These are phyloP conservation scores for Apeltes quadracus DNA, from an alignment of 2,113 vertebrate genomes.

Conservation along the genomic window DNA sequence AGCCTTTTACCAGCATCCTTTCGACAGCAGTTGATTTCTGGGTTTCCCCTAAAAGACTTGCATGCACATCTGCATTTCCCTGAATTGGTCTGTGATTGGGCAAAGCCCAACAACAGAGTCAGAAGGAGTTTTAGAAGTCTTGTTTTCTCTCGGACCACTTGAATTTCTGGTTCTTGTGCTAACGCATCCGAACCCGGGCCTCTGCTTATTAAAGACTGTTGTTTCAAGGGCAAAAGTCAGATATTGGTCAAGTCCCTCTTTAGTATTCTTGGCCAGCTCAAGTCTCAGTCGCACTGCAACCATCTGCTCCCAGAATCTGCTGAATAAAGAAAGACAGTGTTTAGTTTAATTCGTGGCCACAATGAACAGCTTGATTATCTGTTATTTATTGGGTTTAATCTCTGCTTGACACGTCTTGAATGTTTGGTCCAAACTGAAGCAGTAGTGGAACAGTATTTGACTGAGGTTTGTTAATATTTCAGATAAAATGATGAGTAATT, in stretches of 20 bases:
- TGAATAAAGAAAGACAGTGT: constrained; percentile 13
- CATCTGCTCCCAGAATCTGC: constrained; percentile 39
- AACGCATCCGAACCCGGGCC: constrained; percentile 10
- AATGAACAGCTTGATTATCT: constrained; percentile 18
- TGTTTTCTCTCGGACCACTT: background rate
- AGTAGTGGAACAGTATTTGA: background rate
- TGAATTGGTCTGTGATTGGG: background rate
- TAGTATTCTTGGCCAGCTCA: constrained; percentile 49
- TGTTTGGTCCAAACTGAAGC: constrained; percentile 16
- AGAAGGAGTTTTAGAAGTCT: background rate
- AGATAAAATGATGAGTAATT: background rate
- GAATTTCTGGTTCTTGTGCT: background rate
- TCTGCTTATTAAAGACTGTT: constrained; percentile 14
- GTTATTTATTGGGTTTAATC: constrained; percentile 22
- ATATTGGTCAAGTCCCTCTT: constrained; percentile 53
- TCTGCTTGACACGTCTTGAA: background rate
- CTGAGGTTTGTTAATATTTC: constrained; percentile 5
- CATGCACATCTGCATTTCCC: background rate
- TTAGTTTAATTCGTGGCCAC: constrained; percentile 34
- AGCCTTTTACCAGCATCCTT: background rate
- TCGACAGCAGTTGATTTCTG: background rate
- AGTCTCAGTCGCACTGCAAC: constrained; percentile 14
- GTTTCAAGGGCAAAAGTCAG: constrained; percentile 48
- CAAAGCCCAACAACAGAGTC: background rate
- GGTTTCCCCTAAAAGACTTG: background rate